phyloP scores from a whole-genome alignment of 2,113 vertebrate genomes.

The Eonycteris spelaea region DNA sequence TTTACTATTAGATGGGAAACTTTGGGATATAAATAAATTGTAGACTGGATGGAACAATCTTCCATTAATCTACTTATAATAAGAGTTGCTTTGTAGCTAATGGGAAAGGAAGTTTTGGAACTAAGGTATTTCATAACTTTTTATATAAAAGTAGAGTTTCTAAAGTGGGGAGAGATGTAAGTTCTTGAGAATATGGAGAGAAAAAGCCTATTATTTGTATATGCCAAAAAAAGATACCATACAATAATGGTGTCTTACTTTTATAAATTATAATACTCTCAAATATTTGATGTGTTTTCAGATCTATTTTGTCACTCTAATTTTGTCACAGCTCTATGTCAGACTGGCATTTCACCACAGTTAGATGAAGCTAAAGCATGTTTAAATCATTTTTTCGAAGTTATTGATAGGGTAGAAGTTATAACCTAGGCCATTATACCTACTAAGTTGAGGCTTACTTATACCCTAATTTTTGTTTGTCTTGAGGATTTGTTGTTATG shows the following conservation, averaged over 20 bases:
- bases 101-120: constrained; percentile 38
- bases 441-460: neutral
- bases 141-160: constrained; percentile 28
- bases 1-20: neutral
- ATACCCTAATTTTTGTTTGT: neutral
- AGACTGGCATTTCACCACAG: neutral
- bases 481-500: neutral
- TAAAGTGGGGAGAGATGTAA: constrained; percentile 1
- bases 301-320: neutral
- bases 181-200: constrained; percentile 19
- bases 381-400: neutral
- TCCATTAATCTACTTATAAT: constrained; percentile 19
- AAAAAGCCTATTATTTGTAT: constrained; percentile 43
- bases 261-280: neutral
- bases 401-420: neutral
- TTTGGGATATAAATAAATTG: constrained; percentile 34
- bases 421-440: neutral
- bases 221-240: neutral
- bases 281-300: constrained; percentile 2
- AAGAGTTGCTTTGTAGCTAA: constrained; percentile 40
- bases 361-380: neutral
- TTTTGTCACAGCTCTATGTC: neutral
- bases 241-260: neutral
- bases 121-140: constrained; percentile 10
- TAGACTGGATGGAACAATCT: neutral